Conservation (phyloP, 2,113 vertebrate genomes). For the Plecotus auritus region DNA sequence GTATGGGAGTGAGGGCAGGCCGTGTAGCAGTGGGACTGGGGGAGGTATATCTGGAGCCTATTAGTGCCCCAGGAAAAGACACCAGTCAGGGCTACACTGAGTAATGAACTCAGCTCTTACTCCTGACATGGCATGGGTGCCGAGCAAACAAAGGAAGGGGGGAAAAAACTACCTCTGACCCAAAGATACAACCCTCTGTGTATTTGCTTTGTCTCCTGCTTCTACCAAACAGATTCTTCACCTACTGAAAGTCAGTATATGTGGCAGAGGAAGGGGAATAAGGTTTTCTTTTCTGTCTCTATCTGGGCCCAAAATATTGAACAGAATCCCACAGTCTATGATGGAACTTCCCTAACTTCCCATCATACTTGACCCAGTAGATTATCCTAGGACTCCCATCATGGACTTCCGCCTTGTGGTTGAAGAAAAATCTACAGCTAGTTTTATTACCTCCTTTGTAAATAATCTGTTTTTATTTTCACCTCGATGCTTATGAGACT, state of each 20-base stretch:
- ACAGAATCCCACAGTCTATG: not conserved
- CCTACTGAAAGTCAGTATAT: not conserved
- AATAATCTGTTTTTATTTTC: slow-evolving; percentile 1
- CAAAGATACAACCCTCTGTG: not conserved
- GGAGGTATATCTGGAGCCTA: not conserved
- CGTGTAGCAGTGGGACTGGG: not conserved
- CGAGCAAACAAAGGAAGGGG: not conserved
- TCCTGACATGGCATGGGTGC: not conserved
- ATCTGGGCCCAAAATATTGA: not conserved
- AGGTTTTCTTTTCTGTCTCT: not conserved
- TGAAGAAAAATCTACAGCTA: not conserved
- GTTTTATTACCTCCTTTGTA: not conserved
- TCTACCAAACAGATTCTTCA: not conserved
- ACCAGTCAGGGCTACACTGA: not conserved
- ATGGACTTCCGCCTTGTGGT: not conserved
- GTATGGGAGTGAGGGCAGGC: not conserved
- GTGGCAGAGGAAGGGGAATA: no score
- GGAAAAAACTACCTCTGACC: not conserved
- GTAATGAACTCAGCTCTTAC: not conserved
- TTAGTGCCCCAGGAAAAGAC: not conserved
- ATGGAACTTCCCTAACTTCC: not conserved
- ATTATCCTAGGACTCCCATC: not conserved
- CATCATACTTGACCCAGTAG: not conserved
- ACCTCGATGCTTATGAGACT: not conserved
- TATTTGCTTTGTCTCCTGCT: not conserved